Evolutionary conservation across 1,140 invertebrate species (phyloP), one percentile per base, ranked within the genome.

Genomic region (Drosophila kikkawai): DNA sequence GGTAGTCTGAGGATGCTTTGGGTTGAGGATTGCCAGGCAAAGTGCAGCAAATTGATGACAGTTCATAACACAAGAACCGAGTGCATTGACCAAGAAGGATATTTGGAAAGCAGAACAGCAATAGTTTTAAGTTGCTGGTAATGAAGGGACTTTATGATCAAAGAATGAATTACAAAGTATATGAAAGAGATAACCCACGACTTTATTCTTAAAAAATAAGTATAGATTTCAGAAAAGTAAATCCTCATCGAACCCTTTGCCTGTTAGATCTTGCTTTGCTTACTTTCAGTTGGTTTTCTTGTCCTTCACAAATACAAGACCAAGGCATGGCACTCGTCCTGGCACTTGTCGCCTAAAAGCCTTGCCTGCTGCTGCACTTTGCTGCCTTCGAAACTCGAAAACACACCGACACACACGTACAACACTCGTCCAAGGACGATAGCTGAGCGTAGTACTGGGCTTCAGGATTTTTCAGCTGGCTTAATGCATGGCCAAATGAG

Each of bases 21-120:
- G 11, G 9, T 34, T 19, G 15, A 29, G 48, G 34, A 37, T 48
- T 26, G 19, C 26, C 26, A 39, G 58, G 56, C 39, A 22, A 87
- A 86, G 88, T 88, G 48, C 39, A 75, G 79, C 84, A 83, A 87
- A 88, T 88, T 88, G 84, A 88, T 88, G 84, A 88, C 66, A 88
- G 64, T 56, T 57, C 53, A 44, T 57, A 53, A 55, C 47, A 70
- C 67, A 68, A 22, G n/a, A 29, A 4, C 19, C n/a, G 36, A 66
- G 60, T 63, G 57, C 63, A 15, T 66, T 66, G 39, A 29, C 63
- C 63, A 63, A 19, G 4, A 60, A 34, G 22, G 36, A 63, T 34
- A 39, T 12, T 53, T 12, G 12, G 17, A 4, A 53, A 53, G 37
- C 36, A 6, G 39, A 29, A 29, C 22, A 37, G 19, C 19, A 19